Base-by-base conservation (phyloP, 2,797 vertebrate species). In the Gadopsis marmoratus region DNA sequence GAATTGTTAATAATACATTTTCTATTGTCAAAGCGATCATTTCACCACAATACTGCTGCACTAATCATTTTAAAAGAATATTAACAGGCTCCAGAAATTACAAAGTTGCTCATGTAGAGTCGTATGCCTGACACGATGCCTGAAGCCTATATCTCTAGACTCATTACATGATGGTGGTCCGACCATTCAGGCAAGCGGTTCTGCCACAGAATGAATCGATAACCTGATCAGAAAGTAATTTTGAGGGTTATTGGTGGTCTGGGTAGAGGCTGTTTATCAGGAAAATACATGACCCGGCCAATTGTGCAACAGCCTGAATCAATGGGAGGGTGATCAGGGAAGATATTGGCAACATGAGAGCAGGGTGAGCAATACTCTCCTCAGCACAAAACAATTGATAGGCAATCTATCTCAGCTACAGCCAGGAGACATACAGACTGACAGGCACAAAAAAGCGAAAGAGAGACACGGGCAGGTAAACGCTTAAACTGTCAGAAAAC, bases 291-390 rank as follows among this genome's bases (percentile, higher is more conserved):
- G 90, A 89, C 86, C 86, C 48, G 23, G 54, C 81, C 81, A 72
- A 83, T 92, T 88, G 64, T 87, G 78, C 74, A 77, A 76, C 73
- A 53, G 60, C 69, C 43, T 7, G 31, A 79, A 93, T 94, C 93
- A 86, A 93, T 94, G 85, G 68, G 59, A 76, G 78, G 79, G 86
- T 87, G 92, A 92, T 94, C 90, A 83, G 83, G 86, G 65, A 54
- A 91, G 79, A 90, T 91, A 92, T 90, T 92, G 93, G 92, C 93
- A 92, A 90, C 88, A 89, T 79, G 82, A 88, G 81, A 84, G 73
- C 68, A 26, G 60, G 68, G 82, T 78, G 87, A 90, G 91, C 91
- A 91, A 86, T 84, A 82, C 76, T 90, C 84, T 84, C 79, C 91
- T 88, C 83, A 78, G 90, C 88, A 91, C 84, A 88, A 92, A 90